Percentiles rank a stretch among this genome's conserved stretches.
Conservation (phyloP, 1,140 invertebrate genomes). For the Anthonomus grandis region DNA sequence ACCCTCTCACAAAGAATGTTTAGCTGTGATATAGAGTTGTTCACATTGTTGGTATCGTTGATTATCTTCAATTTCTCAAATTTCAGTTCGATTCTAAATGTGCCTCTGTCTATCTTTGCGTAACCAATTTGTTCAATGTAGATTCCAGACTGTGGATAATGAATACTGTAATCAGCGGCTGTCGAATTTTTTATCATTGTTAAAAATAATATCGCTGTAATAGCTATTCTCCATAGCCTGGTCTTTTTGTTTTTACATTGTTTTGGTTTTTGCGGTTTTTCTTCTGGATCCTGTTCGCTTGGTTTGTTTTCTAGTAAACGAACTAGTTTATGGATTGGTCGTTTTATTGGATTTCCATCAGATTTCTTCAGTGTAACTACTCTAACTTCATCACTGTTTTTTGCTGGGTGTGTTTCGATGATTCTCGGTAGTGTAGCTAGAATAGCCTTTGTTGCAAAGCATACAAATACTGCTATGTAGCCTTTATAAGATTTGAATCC, state of each 20-base stretch:
- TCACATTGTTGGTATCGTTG: neutral
- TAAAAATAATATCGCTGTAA: neutral
- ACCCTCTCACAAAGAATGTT: neutral
- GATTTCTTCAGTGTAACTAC: neutral
- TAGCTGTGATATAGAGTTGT: neutral
- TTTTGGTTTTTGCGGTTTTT: too few relatives aligned
- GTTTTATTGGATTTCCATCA: neutral
- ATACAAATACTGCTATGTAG: constrained; percentile 7
- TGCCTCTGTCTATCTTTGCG: constrained; percentile 13
- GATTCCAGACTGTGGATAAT: constrained; percentile 4
- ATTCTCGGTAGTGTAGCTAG: constrained; percentile 20
- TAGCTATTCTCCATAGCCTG: neutral
- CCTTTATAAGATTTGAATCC: constrained; percentile 8
- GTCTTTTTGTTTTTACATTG: neutral
- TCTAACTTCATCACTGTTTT: constrained; percentile 18
- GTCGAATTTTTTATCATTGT: neutral
- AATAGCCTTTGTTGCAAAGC: constrained; percentile 1
- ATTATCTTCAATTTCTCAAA: constrained; percentile 1
- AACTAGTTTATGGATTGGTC: neutral
- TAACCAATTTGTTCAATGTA: constrained; percentile 12
- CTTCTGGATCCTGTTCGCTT: neutral
- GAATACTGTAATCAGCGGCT: neutral
- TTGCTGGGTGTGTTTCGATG: constrained; percentile 11
- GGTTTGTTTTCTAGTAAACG: neutral
- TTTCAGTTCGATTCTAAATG: constrained; percentile 12